Base-by-base conservation (phyloP, 2,113 vertebrate genomes). In the Larimichthys polyactis region DNA sequence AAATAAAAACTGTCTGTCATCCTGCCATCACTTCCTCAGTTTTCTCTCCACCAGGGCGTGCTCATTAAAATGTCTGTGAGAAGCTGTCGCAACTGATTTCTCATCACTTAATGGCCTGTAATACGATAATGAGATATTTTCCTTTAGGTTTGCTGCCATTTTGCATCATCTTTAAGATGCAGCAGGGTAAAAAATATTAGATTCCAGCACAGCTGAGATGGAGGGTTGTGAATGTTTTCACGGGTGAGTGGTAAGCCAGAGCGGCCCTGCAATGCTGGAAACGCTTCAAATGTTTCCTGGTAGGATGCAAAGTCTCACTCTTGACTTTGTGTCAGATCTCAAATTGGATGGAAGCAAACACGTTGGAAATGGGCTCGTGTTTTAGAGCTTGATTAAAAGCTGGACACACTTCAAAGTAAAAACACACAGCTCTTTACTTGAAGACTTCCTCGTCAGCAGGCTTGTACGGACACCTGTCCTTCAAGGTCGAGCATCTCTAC, bases 111-210 rank as follows among this genome's bases (percentile, higher is more conserved):
- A 87, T 90, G 82, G 87, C 54, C 74, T 55, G 68, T 81, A 74
- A 82, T 87, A 90, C 78, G 44, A 75, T 87, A 86, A 90, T 80
- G 84, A 89, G 88, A 90, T 80, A 75, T 86, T 84, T 92, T 92
- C 82, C 91, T 85, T 81, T 82, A 83, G 79, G 75, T 87, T 81
- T 78, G 79, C 83, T 85, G 89, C 80, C 85, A 75, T 90, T 90
- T 86, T 83, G 51, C 70, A 66, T 88, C 75, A 83, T 83, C 69
- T 80, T 87, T 46, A 46, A 46, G 14, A 46, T 11, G 19, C 5
- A 16, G 83, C 68, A 8, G 81, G 22, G 58, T 40, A 51, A 64
- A 64, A 90, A 60, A 68, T 44, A 49, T 65, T 54, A 3, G 19
- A 17, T 3, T 24, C 15, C 20, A 3, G 76, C 69, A 62, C 58